phyloP scores from a whole-genome alignment of 2,888 invertebrate species.

The Eristalis arbustorum region DNA sequence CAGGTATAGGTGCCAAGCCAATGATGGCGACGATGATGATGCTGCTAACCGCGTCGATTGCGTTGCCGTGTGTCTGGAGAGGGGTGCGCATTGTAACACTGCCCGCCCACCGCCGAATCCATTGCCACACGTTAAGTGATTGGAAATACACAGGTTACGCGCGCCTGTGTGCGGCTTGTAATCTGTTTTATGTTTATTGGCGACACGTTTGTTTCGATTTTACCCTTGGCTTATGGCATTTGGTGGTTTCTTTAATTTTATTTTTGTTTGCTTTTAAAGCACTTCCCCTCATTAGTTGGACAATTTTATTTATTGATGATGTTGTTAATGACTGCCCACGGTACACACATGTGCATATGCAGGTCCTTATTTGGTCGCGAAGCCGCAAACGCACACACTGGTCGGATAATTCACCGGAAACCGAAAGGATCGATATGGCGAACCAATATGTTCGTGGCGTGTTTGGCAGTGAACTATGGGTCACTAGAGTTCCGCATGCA shows the following conservation, averaged over 20 bases:
- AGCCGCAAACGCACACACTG: background rate
- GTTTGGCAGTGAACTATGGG: background rate
- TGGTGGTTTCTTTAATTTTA: background rate
- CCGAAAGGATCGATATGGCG: background rate
- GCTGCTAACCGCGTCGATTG: slow-evolving; percentile 38
- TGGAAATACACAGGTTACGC: slow-evolving; percentile 13
- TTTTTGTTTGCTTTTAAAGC: background rate
- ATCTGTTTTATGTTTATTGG: slow-evolving; percentile 29
- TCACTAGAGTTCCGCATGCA: background rate
- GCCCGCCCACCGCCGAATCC: slow-evolving; percentile 16
- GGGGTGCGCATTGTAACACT: slow-evolving; percentile 23
- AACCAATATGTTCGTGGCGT: background rate
- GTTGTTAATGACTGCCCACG: background rate
- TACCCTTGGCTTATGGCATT: slow-evolving; percentile 5
- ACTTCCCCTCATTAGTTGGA: background rate
- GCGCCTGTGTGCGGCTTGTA: background rate
- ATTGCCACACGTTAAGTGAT: slow-evolving; percentile 38
- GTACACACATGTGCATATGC: background rate
- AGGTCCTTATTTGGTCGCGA: background rate
- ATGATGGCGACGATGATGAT: slow-evolving; percentile 15
- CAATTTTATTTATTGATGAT: background rate
- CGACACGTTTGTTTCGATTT: slow-evolving; percentile 22
- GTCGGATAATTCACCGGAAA: background rate
- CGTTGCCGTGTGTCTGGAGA: background rate
- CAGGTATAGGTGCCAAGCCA: slow-evolving; percentile 8